Evolutionary conservation across 2,888 invertebrate genomes (phyloP).

Genomic region (Endomychus coccineus): DNA sequence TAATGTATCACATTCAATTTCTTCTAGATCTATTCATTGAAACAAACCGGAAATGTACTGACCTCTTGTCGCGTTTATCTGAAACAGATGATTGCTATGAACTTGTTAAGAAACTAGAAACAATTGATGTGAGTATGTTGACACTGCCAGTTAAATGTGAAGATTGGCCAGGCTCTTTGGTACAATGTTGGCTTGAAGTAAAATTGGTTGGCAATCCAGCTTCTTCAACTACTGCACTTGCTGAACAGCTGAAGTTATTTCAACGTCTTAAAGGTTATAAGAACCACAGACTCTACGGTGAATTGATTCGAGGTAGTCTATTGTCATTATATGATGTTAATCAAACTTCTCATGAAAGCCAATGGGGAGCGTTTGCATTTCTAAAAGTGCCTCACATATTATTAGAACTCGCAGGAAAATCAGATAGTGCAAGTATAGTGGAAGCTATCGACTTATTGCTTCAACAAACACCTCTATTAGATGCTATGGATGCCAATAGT

Average conservation of each 20-base stretch:
- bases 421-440: slow-evolving; percentile 47
- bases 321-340: slow-evolving; percentile 83
- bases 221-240: slow-evolving; percentile 71
- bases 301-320: slow-evolving; percentile 82
- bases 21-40: slow-evolving; percentile 51
- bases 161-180: slow-evolving; percentile 34
- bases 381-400: slow-evolving; percentile 82
- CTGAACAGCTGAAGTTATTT: slow-evolving; percentile 75
- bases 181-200: slow-evolving; percentile 73
- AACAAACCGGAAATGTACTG: slow-evolving; percentile 55
- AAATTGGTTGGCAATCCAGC: slow-evolving; percentile 81
- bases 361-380: slow-evolving; percentile 92
- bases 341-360: slow-evolving; percentile 75
- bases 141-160: slow-evolving; percentile 30
- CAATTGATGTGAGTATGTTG: slow-evolving; percentile 30
- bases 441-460: slow-evolving; percentile 80
- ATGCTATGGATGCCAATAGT: slow-evolving; percentile 83
- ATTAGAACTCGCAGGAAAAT: slow-evolving; percentile 36
- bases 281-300: slow-evolving; percentile 71
- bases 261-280: slow-evolving; percentile 77
- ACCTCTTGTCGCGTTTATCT: slow-evolving; percentile 51
- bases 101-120: slow-evolving; percentile 30
- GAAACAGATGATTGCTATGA: slow-evolving; percentile 28
- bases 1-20: neutral
- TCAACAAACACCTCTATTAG: slow-evolving; percentile 75